Conservation (phyloP, 2,888 invertebrate genomes). For the Junonia oenone region DNA sequence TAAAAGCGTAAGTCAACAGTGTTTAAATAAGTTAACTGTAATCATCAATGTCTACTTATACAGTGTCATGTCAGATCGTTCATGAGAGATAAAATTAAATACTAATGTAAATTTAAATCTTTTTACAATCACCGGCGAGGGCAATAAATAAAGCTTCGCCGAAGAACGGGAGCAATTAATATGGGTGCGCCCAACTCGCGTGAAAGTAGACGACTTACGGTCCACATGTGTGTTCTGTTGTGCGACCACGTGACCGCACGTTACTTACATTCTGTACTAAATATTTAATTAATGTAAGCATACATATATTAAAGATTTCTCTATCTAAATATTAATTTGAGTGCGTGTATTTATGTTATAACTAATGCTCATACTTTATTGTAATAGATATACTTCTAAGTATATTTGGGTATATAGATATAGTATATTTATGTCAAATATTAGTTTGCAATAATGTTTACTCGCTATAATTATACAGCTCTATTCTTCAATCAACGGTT, state of each 20-base stretch:
- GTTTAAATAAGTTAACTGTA: neutral
- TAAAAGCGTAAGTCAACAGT: neutral
- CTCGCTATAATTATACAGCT: neutral
- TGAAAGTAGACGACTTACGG: conserved; percentile 67
- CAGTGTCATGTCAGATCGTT: conserved; percentile 69
- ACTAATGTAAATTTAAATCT: conserved; percentile 74
- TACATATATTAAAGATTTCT: neutral
- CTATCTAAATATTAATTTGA: neutral
- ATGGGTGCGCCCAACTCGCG: conserved; percentile 70
- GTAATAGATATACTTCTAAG: neutral
- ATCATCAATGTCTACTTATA: conserved; percentile 2
- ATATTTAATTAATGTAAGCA: neutral
- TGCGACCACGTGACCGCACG: conserved; percentile 33
- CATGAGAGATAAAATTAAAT: conserved; percentile 67
- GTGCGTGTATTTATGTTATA: neutral
- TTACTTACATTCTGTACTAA: neutral
- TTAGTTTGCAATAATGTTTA: neutral
- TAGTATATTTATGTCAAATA: neutral
- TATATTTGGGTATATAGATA: neutral
- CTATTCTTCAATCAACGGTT: neutral
- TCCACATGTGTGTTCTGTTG: conserved; percentile 53
- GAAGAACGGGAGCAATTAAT: conserved; percentile 79
- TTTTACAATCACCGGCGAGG: conserved; percentile 72
- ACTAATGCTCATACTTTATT: neutral
- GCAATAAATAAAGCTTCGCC: conserved; percentile 77